phyloP scores from a whole-genome alignment of 2,113 vertebrate species.

The Brachypteracias leptosomus region DNA sequence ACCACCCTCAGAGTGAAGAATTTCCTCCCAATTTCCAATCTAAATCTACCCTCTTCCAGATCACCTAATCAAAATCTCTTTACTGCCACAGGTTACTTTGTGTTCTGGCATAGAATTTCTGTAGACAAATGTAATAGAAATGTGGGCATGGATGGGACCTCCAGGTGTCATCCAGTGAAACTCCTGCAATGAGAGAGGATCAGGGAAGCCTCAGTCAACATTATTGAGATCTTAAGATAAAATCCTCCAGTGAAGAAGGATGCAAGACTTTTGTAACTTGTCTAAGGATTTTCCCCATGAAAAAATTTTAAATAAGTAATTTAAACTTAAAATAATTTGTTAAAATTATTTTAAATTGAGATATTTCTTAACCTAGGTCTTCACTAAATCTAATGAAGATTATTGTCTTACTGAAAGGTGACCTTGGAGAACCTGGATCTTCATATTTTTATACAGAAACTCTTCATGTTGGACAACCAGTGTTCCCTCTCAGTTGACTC shows the following conservation, averaged over 20 bases:
- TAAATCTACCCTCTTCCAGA: not conserved
- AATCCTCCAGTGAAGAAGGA: not conserved
- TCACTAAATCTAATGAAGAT: not conserved
- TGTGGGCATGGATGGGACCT: not conserved
- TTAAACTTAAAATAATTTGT: not conserved
- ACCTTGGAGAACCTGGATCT: not conserved
- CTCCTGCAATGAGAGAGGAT: not conserved
- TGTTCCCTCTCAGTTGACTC: not conserved
- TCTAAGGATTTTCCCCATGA: not conserved
- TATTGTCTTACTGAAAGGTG: not conserved
- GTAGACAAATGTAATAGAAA: not conserved
- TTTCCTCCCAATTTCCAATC: too few relatives aligned
- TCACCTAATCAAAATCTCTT: not conserved
- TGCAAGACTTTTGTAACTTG: not conserved
- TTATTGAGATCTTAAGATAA: not conserved
- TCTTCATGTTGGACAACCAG: not conserved
- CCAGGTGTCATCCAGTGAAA: not conserved
- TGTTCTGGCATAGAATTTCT: not conserved
- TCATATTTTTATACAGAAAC: not conserved
- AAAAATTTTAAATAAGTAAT: not conserved
- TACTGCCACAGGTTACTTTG: not conserved
- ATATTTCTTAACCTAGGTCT: not conserved
- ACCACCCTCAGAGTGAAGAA: too few relatives aligned
- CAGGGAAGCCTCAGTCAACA: not conserved
- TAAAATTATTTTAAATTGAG: not conserved